These are phyloP conservation scores for Leptobrachium ailaonicum DNA, from an alignment of 2,113 vertebrate genomes.

Conservation along the genomic window DNA sequence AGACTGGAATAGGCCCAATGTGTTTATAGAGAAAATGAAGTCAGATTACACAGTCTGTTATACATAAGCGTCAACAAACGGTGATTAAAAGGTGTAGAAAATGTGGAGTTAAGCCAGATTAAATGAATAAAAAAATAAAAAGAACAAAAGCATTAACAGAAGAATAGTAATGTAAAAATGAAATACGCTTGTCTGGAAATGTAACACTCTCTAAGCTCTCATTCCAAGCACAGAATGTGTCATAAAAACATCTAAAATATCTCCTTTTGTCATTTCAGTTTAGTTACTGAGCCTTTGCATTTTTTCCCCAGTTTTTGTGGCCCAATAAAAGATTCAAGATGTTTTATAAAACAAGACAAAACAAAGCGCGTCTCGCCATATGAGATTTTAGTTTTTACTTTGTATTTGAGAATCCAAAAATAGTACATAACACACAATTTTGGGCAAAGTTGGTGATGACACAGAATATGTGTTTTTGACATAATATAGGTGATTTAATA, in stretches of 20 bases:
- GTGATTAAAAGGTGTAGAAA: too few relatives aligned
- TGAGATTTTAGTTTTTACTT: slow-evolving; percentile 17
- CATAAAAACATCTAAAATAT: slow-evolving; percentile 38
- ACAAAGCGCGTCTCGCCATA: slow-evolving; percentile 14
- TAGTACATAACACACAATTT: slow-evolving; percentile 36
- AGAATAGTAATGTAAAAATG: slow-evolving; percentile 25
- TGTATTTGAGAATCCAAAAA: slow-evolving; percentile 24
- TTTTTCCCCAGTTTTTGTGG: slow-evolving; percentile 31
- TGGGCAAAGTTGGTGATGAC: slow-evolving; percentile 11
- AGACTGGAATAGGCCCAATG: too few relatives aligned
- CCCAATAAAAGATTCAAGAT: slow-evolving; percentile 39
- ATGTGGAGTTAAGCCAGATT: too few relatives aligned
- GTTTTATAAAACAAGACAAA: slow-evolving; percentile 27
- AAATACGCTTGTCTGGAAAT: slow-evolving; percentile 23
- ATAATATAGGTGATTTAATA: neutral
- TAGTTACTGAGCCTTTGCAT: slow-evolving; percentile 14
- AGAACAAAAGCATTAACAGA: slow-evolving; percentile 6
- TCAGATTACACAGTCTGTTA: too few relatives aligned
- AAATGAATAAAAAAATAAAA: slow-evolving; percentile 1
- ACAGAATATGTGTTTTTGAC: slow-evolving; percentile 12
- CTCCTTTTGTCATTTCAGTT: slow-evolving; percentile 11
- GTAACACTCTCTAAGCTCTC: slow-evolving; percentile 21
- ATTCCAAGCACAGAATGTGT: slow-evolving; percentile 22
- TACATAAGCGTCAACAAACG: too few relatives aligned
- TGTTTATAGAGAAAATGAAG: too few relatives aligned